Percentiles rank a stretch among this genome's conserved stretches.
Conservation (phyloP, 2,888 invertebrate species). For the Trissoscelio sp. region DNA sequence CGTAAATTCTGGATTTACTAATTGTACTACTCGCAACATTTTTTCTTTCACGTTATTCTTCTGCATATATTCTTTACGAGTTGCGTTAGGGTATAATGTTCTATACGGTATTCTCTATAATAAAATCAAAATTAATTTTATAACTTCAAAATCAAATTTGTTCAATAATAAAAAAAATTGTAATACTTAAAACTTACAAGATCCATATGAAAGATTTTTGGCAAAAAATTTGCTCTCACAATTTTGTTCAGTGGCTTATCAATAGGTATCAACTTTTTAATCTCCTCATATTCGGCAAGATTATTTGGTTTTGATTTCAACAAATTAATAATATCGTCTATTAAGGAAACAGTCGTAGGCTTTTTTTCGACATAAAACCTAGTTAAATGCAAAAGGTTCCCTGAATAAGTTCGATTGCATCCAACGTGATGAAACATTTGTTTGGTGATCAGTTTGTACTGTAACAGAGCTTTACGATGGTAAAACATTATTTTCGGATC, state of each 20-base stretch:
- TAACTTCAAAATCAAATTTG: background rate
- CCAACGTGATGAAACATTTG: constrained; percentile 86
- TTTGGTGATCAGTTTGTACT: constrained; percentile 86
- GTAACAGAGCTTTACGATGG: constrained; percentile 86
- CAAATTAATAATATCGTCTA: constrained; percentile 85
- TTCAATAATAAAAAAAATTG: background rate
- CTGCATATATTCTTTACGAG: constrained; percentile 84
- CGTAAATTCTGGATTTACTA: constrained; percentile 86
- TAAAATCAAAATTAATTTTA: background rate
- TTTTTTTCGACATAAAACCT: constrained; percentile 86
- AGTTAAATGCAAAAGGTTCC: constrained; percentile 86
- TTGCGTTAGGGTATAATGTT: constrained; percentile 85
- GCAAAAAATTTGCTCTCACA: constrained; percentile 84
- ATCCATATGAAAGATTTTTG: constrained; percentile 84
- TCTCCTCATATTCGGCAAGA: constrained; percentile 84
- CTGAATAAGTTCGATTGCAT: constrained; percentile 81
- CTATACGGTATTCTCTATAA: constrained; percentile 84
- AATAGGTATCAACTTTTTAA: constrained; percentile 84
- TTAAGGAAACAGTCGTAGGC: constrained; percentile 84
- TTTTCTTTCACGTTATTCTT: constrained; percentile 84
- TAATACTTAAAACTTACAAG: constrained; percentile 80
- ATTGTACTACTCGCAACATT: constrained; percentile 84
- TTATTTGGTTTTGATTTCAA: constrained; percentile 85
- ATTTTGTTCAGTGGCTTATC: constrained; percentile 84
- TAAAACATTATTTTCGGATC: constrained; percentile 88